These are phyloP conservation scores for Holotrichia oblita DNA, from an alignment of 1,140 invertebrate genomes.

Conservation along the genomic window DNA sequence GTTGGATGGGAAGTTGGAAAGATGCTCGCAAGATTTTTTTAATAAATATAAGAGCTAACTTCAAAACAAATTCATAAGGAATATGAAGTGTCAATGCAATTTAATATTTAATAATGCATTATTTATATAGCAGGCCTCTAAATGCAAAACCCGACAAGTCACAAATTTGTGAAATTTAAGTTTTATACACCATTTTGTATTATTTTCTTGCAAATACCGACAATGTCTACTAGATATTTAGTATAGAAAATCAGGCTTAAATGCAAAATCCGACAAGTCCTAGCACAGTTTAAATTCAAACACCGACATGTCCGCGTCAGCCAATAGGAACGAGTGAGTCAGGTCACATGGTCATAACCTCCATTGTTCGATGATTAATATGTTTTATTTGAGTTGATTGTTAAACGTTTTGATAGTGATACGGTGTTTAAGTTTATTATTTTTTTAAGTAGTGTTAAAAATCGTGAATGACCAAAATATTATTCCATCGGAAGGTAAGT, in stretches of 20 bases:
- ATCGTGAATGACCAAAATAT: conserved; percentile 24
- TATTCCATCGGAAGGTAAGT: conserved; percentile 34
- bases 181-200: conserved; percentile 36
- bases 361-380: conserved; percentile 28
- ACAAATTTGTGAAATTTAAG: conserved; percentile 36
- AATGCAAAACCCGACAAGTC: conserved; percentile 34
- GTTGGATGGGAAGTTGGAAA: too few species aligned
- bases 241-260: conserved; percentile 34
- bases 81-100: too few species aligned
- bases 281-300: too few species aligned
- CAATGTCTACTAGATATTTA: conserved; percentile 27
- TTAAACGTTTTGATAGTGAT: conserved; percentile 25
- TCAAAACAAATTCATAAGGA: too few species aligned
- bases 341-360: conserved; percentile 34
- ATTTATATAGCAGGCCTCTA: background rate
- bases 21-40: too few species aligned
- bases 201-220: conserved; percentile 34
- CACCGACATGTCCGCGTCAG: conserved; percentile 36
- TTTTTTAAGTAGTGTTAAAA: conserved; percentile 31
- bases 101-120: too few species aligned
- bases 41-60: too few species aligned
- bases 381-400: conserved; percentile 13
- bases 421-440: conserved; percentile 35
- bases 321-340: conserved; percentile 34
- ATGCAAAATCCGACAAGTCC: conserved; percentile 33